Percentiles rank a stretch among this genome's conserved stretches.
Evolutionary conservation across 2,113 vertebrate species (phyloP).

Genomic region (Sula dactylatra): DNA sequence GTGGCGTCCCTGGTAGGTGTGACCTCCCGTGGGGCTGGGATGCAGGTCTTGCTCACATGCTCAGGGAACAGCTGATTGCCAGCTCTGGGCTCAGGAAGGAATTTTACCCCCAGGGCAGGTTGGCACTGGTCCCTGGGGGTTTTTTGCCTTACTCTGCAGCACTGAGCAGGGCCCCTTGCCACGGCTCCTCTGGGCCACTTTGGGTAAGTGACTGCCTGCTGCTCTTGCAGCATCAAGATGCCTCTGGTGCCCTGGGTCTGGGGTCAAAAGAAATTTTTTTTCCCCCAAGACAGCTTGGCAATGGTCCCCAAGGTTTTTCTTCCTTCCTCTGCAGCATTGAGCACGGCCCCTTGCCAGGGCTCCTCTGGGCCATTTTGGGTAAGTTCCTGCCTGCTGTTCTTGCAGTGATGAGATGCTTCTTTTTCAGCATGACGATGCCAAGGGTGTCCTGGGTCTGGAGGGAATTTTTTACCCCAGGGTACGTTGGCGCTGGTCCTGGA

Average conservation of each 20-base stretch:
- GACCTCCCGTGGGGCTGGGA: background rate
- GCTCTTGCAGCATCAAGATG: background rate
- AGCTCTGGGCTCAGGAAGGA: background rate
- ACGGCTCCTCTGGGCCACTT: background rate
- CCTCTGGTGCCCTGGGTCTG: accelerated
- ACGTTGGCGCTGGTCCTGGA: too few species aligned
- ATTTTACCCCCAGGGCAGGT: background rate
- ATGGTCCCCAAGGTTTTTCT: too few species aligned
- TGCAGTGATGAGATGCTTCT: background rate
- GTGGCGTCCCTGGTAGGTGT: background rate
- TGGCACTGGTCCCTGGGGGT: too few species aligned
- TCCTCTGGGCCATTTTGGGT: background rate
- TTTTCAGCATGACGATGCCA: background rate
- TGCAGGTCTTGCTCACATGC: background rate
- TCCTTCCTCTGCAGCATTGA: background rate
- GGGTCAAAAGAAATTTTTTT: background rate
- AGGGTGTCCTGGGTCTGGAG: too few species aligned
- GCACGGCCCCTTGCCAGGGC: background rate
- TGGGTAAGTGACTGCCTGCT: background rate
- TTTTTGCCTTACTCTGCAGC: background rate
- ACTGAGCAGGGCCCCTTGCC: background rate
- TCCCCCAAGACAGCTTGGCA: too few species aligned
- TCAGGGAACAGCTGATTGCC: background rate
- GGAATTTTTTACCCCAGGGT: too few species aligned
- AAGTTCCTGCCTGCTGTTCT: background rate